Evolutionary conservation across 2,113 vertebrate genomes (phyloP), one percentile per base, ranked within the genome.

Genomic region (Tenebrosternarchus preto): DNA sequence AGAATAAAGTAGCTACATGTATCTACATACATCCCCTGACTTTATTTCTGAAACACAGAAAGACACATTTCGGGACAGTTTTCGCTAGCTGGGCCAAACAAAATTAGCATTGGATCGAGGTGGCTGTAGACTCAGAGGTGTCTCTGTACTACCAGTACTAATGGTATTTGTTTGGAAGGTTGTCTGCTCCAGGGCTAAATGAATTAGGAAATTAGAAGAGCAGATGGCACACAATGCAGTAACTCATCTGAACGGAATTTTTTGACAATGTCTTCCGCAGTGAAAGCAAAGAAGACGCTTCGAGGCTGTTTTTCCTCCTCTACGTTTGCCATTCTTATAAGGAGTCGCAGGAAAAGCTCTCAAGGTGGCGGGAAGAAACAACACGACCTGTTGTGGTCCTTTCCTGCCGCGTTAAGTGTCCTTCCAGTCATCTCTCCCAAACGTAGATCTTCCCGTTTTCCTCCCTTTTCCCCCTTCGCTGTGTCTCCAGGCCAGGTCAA

Each of bases 341-440:
- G 76, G 80, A 66, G 68, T 53, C 72, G 59, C 76, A 76, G 61
- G 73, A 82, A 80, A 72, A 82, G 50, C 31, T 31, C 67, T 76
- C 66, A 79, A 79, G 80, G 80, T 85, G 73, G 59, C 53, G 73
- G 83, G 80, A 85, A 85, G 56, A 78, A 67, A 68, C 33, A 50
- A 5, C 67, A 4, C 80, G 80, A 82, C 83, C 80, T 75, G 33
- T 82, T 71, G 80, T 31, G 55, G 55, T 67, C 60, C 60, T 55
- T 85, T 85, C 83, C 83, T 85, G 83, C 56, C 36, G n/a, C n/a
- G 33, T 85, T 82, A 79, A 82, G 80, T 73, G 83, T 82, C 77
- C 24, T 83, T 81, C 29, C 70, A 73, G 59, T 66, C 57, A 68
- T 66, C 64, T 79, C 73, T 60, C 63, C 80, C 80, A 80, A 82